Percentiles rank a stretch among this genome's conserved stretches.
Conservation (phyloP, 2,888 invertebrate genomes). For the Nephrotoma guestfalica region DNA sequence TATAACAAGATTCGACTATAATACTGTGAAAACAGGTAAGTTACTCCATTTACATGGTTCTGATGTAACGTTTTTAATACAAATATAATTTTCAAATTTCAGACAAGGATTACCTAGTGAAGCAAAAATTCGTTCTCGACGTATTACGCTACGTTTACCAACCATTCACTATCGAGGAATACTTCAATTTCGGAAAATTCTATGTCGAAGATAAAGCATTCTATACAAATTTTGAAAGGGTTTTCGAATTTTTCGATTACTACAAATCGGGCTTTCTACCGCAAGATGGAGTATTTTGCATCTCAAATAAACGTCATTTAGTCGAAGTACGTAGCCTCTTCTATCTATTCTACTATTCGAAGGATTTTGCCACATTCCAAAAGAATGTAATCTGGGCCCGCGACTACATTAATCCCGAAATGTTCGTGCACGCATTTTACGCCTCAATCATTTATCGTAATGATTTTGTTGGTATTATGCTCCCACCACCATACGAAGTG, state of each 20-base stretch:
- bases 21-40: constrained; percentile 5
- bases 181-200: background rate
- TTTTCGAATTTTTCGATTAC: constrained; percentile 2
- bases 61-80: background rate
- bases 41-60: background rate
- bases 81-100: background rate
- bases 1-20: background rate
- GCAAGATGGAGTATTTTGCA: constrained; percentile 30
- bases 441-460: constrained; percentile 50
- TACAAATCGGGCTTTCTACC: constrained; percentile 31
- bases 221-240: background rate
- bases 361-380: constrained; percentile 45
- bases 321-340: constrained; percentile 39
- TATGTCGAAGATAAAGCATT: constrained; percentile 6
- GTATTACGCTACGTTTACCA: constrained; percentile 10
- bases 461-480: constrained; percentile 47
- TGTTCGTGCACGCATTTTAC: constrained; percentile 56
- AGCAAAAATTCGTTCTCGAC: constrained; percentile 33
- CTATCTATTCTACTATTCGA: constrained; percentile 42
- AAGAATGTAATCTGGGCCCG: constrained; percentile 44
- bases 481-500: constrained; percentile 63
- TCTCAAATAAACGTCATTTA: constrained; percentile 26
- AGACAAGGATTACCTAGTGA: constrained; percentile 29
- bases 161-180: constrained; percentile 6
- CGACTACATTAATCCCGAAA: constrained; percentile 52